These are phyloP conservation scores for Prionailurus bengalensis DNA, from an alignment of 2,113 vertebrate genomes.

Conservation along the genomic window DNA sequence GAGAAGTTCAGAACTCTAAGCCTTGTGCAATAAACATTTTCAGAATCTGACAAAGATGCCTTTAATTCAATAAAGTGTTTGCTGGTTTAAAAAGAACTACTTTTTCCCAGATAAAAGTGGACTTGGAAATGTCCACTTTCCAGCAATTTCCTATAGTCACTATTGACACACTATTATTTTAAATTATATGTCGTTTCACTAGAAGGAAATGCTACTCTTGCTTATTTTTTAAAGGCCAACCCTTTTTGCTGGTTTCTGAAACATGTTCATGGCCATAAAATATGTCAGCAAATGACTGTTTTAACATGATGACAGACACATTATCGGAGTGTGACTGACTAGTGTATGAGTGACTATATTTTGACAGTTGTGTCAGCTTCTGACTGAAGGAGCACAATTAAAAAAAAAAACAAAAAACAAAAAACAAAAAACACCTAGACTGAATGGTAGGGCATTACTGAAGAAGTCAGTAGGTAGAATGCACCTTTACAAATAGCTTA, in stretches of 20 bases:
- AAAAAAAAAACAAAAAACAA: slow-evolving; percentile 63
- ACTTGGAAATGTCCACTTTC: slow-evolving; percentile 89
- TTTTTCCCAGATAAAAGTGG: slow-evolving; percentile 89
- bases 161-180: slow-evolving; percentile 95
- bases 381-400: slow-evolving; percentile 87
- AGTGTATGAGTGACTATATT: slow-evolving; percentile 84
- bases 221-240: slow-evolving; percentile 90
- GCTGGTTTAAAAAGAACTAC: slow-evolving; percentile 86
- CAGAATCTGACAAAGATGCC: background rate
- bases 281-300: slow-evolving; percentile 91
- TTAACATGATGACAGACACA: slow-evolving; percentile 91
- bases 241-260: slow-evolving; percentile 90
- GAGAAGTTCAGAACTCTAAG: slow-evolving; percentile 65
- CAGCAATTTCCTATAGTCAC: slow-evolving; percentile 91
- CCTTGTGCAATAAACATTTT: slow-evolving; percentile 49
- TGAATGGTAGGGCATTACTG: slow-evolving; percentile 78
- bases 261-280: slow-evolving; percentile 91
- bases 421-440: slow-evolving; percentile 73
- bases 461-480: slow-evolving; percentile 78
- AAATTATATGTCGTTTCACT: slow-evolving; percentile 92
- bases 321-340: slow-evolving; percentile 86
- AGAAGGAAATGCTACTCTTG: slow-evolving; percentile 90
- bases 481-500: slow-evolving; percentile 86
- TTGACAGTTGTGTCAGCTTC: slow-evolving; percentile 86
- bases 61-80: slow-evolving; percentile 76